phyloP scores from a whole-genome alignment of 2,888 invertebrate genomes.

The Punctoribates punctum region DNA sequence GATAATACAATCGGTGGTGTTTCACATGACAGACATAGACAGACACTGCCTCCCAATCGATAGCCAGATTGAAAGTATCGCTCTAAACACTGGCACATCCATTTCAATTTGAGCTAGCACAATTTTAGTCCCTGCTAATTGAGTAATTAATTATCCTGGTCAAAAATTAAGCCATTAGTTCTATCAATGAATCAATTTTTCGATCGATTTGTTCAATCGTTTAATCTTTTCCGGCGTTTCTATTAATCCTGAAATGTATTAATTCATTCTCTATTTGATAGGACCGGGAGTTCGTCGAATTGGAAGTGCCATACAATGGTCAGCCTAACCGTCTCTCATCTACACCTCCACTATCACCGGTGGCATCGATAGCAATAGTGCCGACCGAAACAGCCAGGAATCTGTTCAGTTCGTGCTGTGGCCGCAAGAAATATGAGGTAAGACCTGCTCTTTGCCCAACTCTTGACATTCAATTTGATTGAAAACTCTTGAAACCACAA shows the following conservation, averaged over 20 bases:
- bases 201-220: no score
- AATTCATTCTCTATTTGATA: constrained; percentile 54
- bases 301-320: constrained; percentile 90
- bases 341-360: constrained; percentile 54
- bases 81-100: background rate
- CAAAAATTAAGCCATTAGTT: no score
- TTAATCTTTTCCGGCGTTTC: no score
- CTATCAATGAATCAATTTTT: no score
- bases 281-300: constrained; percentile 95
- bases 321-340: constrained; percentile 76
- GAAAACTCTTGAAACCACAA: no score
- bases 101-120: background rate
- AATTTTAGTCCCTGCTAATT: no score
- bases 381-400: constrained; percentile 45
- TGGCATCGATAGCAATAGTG: constrained; percentile 51
- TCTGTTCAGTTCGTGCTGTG: constrained; percentile 50
- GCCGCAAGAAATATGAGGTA: constrained; percentile 40
- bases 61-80: no score
- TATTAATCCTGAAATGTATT: background rate
- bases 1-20: background rate
- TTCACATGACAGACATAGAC: background rate
- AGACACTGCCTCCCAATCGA: background rate
- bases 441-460: background rate
- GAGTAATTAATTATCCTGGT: no score
- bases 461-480: background rate